These are phyloP conservation scores for Boleophthalmus pectinirostris DNA, from an alignment of 2,113 vertebrate genomes.

Conservation along the genomic window DNA sequence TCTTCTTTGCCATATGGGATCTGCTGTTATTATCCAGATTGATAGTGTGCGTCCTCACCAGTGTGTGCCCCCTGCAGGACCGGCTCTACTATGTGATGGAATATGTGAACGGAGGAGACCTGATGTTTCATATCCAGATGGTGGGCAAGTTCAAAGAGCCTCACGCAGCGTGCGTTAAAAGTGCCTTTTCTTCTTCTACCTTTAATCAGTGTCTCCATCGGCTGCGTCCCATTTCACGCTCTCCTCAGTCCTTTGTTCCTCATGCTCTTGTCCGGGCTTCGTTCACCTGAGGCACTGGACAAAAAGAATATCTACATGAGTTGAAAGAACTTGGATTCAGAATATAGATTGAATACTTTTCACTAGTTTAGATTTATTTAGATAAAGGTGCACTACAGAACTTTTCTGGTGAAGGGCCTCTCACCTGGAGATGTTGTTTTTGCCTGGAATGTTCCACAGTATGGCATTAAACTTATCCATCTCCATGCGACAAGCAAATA, in stretches of 20 bases:
- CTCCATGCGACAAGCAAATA: no score
- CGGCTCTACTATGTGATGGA: slow-evolving; percentile 95
- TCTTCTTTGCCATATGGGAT: neutral
- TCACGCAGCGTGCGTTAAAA: slow-evolving; percentile 85
- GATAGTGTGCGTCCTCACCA: neutral
- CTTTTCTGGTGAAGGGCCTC: no score
- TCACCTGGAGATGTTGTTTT: no score
- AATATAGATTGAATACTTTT: neutral
- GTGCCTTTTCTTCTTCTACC: slow-evolving; percentile 20
- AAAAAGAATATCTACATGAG: neutral
- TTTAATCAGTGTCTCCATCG: slow-evolving; percentile 43
- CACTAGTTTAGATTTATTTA: neutral
- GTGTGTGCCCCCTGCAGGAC: slow-evolving; percentile 75
- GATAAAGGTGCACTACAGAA: neutral
- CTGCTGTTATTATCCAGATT: neutral
- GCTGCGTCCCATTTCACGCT: slow-evolving; percentile 33
- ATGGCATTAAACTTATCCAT: no score
- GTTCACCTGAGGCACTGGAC: slow-evolving; percentile 20
- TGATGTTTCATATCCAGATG: slow-evolving; percentile 95
- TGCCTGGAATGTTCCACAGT: no score
- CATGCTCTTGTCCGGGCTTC: slow-evolving; percentile 48
- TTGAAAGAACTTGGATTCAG: neutral
- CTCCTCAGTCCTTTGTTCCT: slow-evolving; percentile 29
- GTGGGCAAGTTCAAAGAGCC: slow-evolving; percentile 93
- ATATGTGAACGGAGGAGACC: slow-evolving; percentile 90